These are phyloP conservation scores for Pyrocephalus nanus DNA, from an alignment of 2,797 vertebrate species.

Conservation along the genomic window DNA sequence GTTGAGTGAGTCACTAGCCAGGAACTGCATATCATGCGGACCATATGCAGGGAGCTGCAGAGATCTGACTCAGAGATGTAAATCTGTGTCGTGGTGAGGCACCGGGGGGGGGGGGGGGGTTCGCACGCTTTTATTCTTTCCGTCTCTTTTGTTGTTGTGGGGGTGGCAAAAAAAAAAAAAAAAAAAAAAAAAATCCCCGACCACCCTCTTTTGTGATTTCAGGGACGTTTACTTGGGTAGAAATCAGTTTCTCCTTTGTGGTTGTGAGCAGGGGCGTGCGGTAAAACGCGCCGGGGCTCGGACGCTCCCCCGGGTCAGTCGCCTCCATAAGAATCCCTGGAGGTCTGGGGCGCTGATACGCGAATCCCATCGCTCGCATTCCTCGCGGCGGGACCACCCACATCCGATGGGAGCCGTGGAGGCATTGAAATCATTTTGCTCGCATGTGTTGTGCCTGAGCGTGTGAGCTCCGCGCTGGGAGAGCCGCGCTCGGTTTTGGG, in stretches of 20 bases:
- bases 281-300: background rate
- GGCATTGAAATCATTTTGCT: slow-evolving; percentile 18
- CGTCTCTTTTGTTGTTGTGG: background rate
- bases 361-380: background rate
- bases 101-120: background rate
- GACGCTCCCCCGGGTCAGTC: background rate
- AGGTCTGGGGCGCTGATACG: background rate
- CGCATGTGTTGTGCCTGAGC: background rate
- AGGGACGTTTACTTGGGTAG: background rate
- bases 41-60: slow-evolving; percentile 61
- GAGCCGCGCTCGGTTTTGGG: background rate
- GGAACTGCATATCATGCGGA: slow-evolving; percentile 46
- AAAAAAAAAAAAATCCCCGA: background rate
- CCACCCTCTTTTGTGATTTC: background rate
- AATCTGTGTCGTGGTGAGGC: slow-evolving; percentile 41
- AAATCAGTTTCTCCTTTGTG: background rate
- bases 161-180: background rate
- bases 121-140: slow-evolving; percentile 31
- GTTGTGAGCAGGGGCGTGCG: background rate
- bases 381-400: slow-evolving; percentile 49
- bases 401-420: slow-evolving; percentile 1
- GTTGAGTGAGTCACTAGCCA: slow-evolving; percentile 51
- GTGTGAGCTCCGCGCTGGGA: background rate
- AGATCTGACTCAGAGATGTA: slow-evolving; percentile 66
- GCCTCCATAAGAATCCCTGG: background rate